Evolutionary conservation across 2,113 vertebrate species (phyloP).

Genomic region (Scortum barcoo): DNA sequence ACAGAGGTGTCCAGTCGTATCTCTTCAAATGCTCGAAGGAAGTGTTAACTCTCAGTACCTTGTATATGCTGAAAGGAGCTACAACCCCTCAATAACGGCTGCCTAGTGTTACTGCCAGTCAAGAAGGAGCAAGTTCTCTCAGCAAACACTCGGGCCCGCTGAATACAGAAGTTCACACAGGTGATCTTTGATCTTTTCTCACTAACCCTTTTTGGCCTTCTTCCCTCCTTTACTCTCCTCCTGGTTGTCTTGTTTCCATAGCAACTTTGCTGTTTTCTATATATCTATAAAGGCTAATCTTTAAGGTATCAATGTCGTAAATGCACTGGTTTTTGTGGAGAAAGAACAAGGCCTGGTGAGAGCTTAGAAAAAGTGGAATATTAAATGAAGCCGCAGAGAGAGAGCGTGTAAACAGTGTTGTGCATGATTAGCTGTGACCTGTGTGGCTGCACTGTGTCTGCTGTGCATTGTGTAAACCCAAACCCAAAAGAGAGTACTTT

Average conservation of each 20-base stretch:
- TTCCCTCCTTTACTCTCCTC: background rate
- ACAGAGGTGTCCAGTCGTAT: background rate
- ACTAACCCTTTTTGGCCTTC: background rate
- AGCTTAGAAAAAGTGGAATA: constrained; percentile 2
- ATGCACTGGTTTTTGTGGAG: background rate
- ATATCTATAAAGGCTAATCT: background rate
- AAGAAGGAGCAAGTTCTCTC: background rate
- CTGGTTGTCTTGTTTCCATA: constrained; percentile 5
- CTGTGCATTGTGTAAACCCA: constrained; percentile 48
- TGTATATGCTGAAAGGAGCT: background rate
- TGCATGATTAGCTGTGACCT: constrained; percentile 14
- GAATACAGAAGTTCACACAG: constrained; percentile 7
- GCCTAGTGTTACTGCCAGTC: background rate
- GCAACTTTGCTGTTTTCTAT: background rate
- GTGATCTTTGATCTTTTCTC: constrained; percentile 24
- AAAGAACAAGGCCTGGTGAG: background rate
- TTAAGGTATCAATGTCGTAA: background rate
- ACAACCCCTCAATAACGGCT: background rate
- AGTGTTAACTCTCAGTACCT: background rate
- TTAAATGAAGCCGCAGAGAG: background rate
- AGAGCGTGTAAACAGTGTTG: background rate
- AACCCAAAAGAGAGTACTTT: constrained; percentile 45
- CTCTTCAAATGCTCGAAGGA: background rate
- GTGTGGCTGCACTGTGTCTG: constrained; percentile 18
- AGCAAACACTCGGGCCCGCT: constrained; percentile 1